Conservation (phyloP, 2,113 vertebrate genomes). For the Hucho hucho region DNA sequence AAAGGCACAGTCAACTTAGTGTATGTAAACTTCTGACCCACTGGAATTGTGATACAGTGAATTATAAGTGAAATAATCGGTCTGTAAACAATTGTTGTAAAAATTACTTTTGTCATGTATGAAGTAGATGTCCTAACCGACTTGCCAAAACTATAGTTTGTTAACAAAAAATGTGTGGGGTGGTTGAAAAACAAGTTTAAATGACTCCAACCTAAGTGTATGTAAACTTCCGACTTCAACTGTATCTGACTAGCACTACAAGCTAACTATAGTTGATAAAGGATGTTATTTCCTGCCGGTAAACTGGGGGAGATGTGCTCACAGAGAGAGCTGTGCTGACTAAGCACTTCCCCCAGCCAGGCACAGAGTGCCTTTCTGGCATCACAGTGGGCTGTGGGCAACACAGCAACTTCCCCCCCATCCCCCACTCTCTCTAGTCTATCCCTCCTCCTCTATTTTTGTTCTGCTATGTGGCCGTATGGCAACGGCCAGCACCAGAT, state of each 20-base stretch:
- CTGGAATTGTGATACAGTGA: too few relatives aligned
- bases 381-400: constrained; percentile 5
- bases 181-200: too few relatives aligned
- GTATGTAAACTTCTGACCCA: too few relatives aligned
- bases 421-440: not conserved
- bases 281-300: not conserved
- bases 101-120: too few relatives aligned
- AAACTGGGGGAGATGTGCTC: constrained; percentile 9
- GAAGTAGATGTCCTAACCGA: too few relatives aligned
- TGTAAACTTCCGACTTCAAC: too few relatives aligned
- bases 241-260: not conserved
- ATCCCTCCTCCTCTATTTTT: constrained; percentile 11
- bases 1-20: too few relatives aligned
- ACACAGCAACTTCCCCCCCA: constrained; percentile 3
- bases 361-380: constrained; percentile 25
- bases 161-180: too few relatives aligned
- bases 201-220: too few relatives aligned
- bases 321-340: constrained; percentile 38
- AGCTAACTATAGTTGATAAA: not conserved
- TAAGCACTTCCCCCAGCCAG: constrained; percentile 36
- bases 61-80: too few relatives aligned
- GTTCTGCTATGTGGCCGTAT: constrained; percentile 16
- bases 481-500: constrained; percentile 34
- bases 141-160: too few relatives aligned
- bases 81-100: too few relatives aligned